Evolutionary conservation across 37 sponge, comb jelly and placozoan genomes (phyloP), one percentile per base, ranked within the genome.

Genomic region (Geodia barretti): DNA sequence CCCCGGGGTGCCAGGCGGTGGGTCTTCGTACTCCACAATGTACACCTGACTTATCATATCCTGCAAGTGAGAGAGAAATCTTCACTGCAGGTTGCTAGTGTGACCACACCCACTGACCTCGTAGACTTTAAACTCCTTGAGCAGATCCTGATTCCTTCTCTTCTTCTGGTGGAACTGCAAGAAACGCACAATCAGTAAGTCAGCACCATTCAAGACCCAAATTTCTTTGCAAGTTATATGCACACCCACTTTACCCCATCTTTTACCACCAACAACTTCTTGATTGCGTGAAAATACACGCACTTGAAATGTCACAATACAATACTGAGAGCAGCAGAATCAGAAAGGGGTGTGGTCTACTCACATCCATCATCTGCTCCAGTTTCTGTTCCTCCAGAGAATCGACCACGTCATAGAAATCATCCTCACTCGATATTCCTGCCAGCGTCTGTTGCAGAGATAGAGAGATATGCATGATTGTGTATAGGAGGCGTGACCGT

Each of bases 361-460:
- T 77, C 67, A 97, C 95, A 68, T 78, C 86, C 86, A 95, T 87
- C 71, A 79, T 33, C 21, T 61, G 70, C 41, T 95, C 98, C 41
- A 97, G 92, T 24, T 86, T 88, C 63, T 89, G 89, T 34, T 81
- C 88, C 67, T 97, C 98, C 37, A 97, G 72, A 26, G 74, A 62
- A 38, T 97, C 98, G 17, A 93, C 95, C 29, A 90, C 79, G 38
- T 97, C 95, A 90, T 89, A 95, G 74, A 87, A 97, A 42, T 84
- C 84, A 38, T 92, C 93, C 79, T 80, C 85, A 35, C 90, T 93
- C 19, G 41, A 74, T 25, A 97, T 77, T 39, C 86, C 87, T 23
- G 79, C 81, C 74, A 95, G 75, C 17, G 97, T 90, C 95, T 97
- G 75, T 1, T 58, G 75, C 7, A 62, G 71, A 70, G 31, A 3